Evolutionary conservation across 2,797 vertebrate genomes (phyloP), one percentile per base, ranked within the genome.

Genomic region (Taenioides sp.): DNA sequence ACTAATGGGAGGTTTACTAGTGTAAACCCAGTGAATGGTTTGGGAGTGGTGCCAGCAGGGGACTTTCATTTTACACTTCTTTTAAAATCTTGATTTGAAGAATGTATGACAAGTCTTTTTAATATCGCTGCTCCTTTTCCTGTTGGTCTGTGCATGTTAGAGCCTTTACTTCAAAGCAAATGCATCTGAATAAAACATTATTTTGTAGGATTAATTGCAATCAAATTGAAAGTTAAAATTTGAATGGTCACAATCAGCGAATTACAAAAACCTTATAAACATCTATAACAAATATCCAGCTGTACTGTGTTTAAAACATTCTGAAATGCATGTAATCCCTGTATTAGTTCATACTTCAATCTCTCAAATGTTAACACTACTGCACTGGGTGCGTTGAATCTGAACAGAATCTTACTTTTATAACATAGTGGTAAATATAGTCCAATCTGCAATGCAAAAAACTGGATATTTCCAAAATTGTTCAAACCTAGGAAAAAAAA

Each of bases 61-160:
- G 14, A 7, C 22, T 47, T 47, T 37, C 9, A 10, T 37, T 37
- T 37, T 43, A 43, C 10, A 16, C 11, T 57, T 55, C 11, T 57
- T 55, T 16, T 31, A 70, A 68, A 78, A 52, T 81, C 72, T 71
- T 52, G 34, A 34, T 9, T 7, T 34, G 34, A 34, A 34, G 7
- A 34, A 34, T 7, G 34, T 50, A 20, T 76, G 71, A 78, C 54
- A 37, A 11, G 65, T 65, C 70, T 23, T 1, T 75, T 25, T 49
- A 49, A 49, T 49, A 47, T 12, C 11, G 7, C 31, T 10, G n/a
- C 52, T 27, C 25, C 34, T 34, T 50, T 62, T 28, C 14, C 17
- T 61, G 11, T 49, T 37, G 22, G n/a, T 57, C 70, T 63, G 22
- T 71, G 28, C 5, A n/a, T 3, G 52, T 65, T 34, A 67, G 31